Evolutionary conservation across 2,113 vertebrate species (phyloP), one percentile per base, ranked within the genome.

Genomic region (Zingel zingel): DNA sequence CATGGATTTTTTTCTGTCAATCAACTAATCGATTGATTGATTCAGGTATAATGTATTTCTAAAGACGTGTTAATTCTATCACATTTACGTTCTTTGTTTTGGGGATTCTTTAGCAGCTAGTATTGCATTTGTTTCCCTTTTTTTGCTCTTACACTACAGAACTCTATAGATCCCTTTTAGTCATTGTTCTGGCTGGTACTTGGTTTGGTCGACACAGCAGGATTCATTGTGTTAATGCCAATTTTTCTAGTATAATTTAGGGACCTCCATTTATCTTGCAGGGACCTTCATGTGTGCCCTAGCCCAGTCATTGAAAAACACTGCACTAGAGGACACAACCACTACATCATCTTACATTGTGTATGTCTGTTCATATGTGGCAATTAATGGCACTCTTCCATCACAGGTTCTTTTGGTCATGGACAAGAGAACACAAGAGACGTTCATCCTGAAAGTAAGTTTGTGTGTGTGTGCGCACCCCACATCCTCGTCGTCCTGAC

Each of bases 391-490:
- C 70, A n/a, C 77, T 89, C 67, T 89, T 85, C 61, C 81, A 71
- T 83, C 59, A 65, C 96, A 99, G 98, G 98, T 99, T 94, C 96
- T 99, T 88, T 94, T 99, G 94, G 97, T 99, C 90, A 96, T 98
- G 96, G 98, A 99, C 92, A 99, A 97, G 89, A 95, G 97, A 91
- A 99, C 98, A 51, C 96, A 98, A 61, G 96, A 99, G 95, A 99
- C 96, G n/a, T 98, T 98, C 84, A 95, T 99, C 92, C 91, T 99
- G 77, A 99, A 99, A 95, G 98, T 99, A 94, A 97, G 97, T 95
- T 74, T 64, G 71, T 53, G 50, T 51, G 50, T 71, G 82, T 71
- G 53, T 64, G 72, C 85, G 64, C 50, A 3, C 51, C n/a, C 59
- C 56, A 50, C 63, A 62, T 88, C 70, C 61, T 57, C 3, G 25